These are phyloP conservation scores for Sciurus niger DNA, from an alignment of 2,113 vertebrate genomes.

Conservation along the genomic window DNA sequence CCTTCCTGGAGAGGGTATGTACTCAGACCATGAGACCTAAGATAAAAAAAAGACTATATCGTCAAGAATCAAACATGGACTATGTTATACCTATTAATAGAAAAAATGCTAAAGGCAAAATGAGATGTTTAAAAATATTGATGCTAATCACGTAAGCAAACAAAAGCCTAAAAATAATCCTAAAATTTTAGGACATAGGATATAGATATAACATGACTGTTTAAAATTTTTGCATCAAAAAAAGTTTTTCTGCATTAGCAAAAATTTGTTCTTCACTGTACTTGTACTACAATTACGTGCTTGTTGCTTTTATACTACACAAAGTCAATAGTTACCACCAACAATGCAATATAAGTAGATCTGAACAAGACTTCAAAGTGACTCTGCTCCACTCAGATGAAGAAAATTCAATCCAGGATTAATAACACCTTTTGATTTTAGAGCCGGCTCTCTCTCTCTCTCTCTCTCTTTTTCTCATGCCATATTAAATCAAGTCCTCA, in stretches of 20 bases:
- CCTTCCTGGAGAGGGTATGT: constrained; percentile 81
- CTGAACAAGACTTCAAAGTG: constrained; percentile 65
- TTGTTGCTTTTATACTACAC: constrained; percentile 71
- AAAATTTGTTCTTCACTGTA: constrained; percentile 51
- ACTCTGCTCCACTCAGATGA: constrained; percentile 63
- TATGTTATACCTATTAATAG: constrained; percentile 60
- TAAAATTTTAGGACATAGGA: constrained; percentile 61
- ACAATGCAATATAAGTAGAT: constrained; percentile 56
- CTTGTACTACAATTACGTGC: constrained; percentile 69
- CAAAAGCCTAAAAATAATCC: constrained; percentile 68
- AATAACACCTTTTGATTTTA: constrained; percentile 77
- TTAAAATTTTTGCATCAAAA: constrained; percentile 55
- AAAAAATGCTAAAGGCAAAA: constrained; percentile 60
- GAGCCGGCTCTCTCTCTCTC: constrained; percentile 70
- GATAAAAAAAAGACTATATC: constrained; percentile 67
- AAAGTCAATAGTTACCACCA: constrained; percentile 66
- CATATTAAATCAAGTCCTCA: constrained; percentile 84
- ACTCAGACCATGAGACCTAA: constrained; percentile 79
- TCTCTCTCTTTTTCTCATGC: constrained; percentile 50
- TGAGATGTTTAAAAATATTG: constrained; percentile 77
- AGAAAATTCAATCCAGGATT: constrained; percentile 65
- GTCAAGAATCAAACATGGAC: constrained; percentile 66
- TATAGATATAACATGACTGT: constrained; percentile 47
- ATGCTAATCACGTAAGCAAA: constrained; percentile 72
- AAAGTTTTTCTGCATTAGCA: constrained; percentile 23